Percentiles rank a stretch among this genome's conserved stretches.
These are phyloP conservation scores for Arctocebus calabarensis DNA, from an alignment of 2,797 vertebrate genomes.

Conservation along the genomic window DNA sequence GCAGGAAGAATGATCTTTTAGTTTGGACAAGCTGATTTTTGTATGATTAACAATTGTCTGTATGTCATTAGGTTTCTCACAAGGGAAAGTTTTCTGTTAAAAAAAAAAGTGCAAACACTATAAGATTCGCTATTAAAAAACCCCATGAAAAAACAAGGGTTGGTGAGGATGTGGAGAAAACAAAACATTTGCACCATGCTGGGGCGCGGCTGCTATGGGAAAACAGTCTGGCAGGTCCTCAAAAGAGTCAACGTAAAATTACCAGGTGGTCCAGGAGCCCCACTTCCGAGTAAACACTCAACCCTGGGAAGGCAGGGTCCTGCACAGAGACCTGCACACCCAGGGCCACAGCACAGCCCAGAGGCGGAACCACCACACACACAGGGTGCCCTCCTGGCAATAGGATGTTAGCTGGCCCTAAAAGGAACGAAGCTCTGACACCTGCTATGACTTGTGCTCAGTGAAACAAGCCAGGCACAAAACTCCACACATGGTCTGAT, in stretches of 20 bases:
- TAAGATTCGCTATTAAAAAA: no score
- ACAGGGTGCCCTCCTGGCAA: neutral
- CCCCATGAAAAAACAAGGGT: no score
- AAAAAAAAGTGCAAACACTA: neutral
- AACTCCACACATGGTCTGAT: neutral
- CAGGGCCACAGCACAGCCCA: neutral
- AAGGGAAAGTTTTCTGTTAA: neutral
- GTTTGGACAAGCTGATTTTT: neutral
- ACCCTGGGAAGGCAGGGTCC: neutral
- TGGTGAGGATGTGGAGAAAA: no score
- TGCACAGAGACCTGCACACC: neutral
- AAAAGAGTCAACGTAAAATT: neutral
- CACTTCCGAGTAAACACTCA: neutral
- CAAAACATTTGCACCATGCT: no score
- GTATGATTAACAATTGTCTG: neutral
- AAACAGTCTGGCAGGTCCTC: neutral
- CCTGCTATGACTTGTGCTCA: neutral
- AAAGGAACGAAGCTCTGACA: neutral
- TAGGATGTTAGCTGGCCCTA: no score
- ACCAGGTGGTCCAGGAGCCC: neutral
- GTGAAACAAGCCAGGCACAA: neutral
- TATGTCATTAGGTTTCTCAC: neutral
- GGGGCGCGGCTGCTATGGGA: neutral
- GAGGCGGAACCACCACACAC: neutral
- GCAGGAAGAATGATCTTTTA: neutral